Conservation (phyloP, 1,140 invertebrate species). For the Ceratoteleas bidentatus region DNA sequence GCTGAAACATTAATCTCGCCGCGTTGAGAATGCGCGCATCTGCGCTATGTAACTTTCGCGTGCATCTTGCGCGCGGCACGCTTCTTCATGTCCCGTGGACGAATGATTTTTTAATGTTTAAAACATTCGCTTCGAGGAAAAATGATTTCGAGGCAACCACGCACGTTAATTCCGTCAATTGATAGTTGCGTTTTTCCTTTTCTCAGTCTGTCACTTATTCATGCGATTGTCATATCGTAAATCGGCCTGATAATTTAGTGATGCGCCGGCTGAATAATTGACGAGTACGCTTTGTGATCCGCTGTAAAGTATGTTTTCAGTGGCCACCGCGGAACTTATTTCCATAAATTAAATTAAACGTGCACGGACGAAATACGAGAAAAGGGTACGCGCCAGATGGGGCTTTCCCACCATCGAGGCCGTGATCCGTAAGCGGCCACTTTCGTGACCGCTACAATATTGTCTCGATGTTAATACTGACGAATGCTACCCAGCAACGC, state of each 20-base stretch:
- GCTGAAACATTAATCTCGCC: slow-evolving; percentile 45
- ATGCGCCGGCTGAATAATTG: slow-evolving; percentile 30
- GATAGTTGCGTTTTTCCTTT: slow-evolving; percentile 22
- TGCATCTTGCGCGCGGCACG: slow-evolving; percentile 35
- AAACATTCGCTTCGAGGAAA: slow-evolving; percentile 28
- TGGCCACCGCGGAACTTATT: slow-evolving; percentile 35
- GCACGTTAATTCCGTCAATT: slow-evolving; percentile 42
- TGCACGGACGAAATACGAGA: slow-evolving; percentile 13
- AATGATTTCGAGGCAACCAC: slow-evolving; percentile 41
- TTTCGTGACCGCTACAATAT: slow-evolving; percentile 44
- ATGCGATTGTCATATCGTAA: slow-evolving; percentile 36
- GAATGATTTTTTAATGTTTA: slow-evolving; percentile 55
- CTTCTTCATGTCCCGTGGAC: slow-evolving; percentile 8
- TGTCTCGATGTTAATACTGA: slow-evolving; percentile 39
- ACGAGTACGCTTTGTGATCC: slow-evolving; percentile 20
- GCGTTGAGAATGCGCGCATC: slow-evolving; percentile 50
- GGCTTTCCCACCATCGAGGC: slow-evolving; percentile 44
- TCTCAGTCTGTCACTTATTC: slow-evolving; percentile 24
- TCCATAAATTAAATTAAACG: slow-evolving; percentile 58
- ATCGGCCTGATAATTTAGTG: slow-evolving; percentile 22
- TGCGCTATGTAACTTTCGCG: slow-evolving; percentile 28
- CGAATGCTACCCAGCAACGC: slow-evolving; percentile 18
- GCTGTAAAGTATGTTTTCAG: slow-evolving; percentile 23
- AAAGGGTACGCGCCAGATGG: slow-evolving; percentile 39
- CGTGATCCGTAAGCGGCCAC: slow-evolving; percentile 9